Evolutionary conservation across 2,888 invertebrate species (phyloP), one percentile per base, ranked within the genome.

Genomic region (Oxyteleia sp.): DNA sequence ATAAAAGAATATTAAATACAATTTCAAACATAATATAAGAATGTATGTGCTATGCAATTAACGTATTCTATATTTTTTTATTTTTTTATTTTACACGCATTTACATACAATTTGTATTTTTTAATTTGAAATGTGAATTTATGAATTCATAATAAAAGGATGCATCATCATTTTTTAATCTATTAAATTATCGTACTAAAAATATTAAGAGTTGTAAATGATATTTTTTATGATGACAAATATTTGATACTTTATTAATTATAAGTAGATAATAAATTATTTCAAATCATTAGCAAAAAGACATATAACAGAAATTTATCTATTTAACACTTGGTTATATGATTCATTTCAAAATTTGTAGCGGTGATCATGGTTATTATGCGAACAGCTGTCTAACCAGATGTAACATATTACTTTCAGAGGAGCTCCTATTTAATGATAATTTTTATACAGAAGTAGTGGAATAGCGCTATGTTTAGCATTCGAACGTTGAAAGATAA

Each of bases 381-480:
- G 64, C 59, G 72, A 82, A 85, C 90, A 90, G 86, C 87, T 90
- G 90, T 87, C 88, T 88, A 90, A 90, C 87, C 90, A 90, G 89
- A 86, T 90, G 90, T 88, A 88, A 89, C 86, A 75, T 85, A 68
- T 88, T 87, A 83, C 88, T 84, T 86, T 35, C 32, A 35, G 26
- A 51, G 45, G 0, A 47, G 7, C 47, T 16, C 18, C 20, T 32
- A 32, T 41, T 71, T 72, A 41, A 69, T 71, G 69, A 61, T 72
- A 18, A 55, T 72, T 72, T 72, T 49, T 71, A 71, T 38, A 53
- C 35, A 64, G 16, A 41, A 41, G 41, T 41, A 2, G 2, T 35
- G n/a, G 2, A 15, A 32, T 29, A 45, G 23, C 11, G 1, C 5
- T 1, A 26, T n/a, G 10, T 10, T 26, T 32, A 59, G 10, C 10